These are phyloP conservation scores for Cygnus olor DNA, from an alignment of 2,797 vertebrate genomes.

Conservation along the genomic window DNA sequence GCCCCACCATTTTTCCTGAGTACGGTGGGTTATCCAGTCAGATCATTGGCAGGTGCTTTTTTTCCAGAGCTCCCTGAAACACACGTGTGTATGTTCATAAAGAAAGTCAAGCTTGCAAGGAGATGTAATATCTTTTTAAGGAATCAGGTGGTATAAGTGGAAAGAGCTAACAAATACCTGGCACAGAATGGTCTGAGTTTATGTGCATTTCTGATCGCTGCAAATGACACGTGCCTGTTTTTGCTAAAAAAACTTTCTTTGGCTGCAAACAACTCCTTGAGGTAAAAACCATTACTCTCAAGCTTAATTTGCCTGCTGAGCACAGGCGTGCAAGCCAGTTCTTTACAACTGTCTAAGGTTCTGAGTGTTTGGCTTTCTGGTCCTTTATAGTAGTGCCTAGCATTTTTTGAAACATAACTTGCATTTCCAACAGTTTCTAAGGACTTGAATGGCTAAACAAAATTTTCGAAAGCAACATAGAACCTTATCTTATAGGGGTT, in stretches of 20 bases:
- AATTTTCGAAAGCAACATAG: background rate
- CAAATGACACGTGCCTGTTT: background rate
- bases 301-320: background rate
- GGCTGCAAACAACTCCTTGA: background rate
- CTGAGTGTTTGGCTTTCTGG: background rate
- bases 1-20: background rate
- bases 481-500: background rate
- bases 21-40: fast-evolving
- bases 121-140: background rate
- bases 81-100: background rate
- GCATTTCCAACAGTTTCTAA: background rate
- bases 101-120: background rate
- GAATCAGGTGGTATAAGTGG: background rate
- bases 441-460: background rate
- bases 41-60: background rate
- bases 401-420: background rate
- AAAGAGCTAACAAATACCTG: background rate
- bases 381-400: background rate
- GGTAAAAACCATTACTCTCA: background rate
- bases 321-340: fast-evolving
- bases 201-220: background rate
- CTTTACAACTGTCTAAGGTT: fast-evolving
- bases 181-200: background rate
- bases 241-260: background rate
- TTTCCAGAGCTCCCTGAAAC: background rate